Conservation (phyloP, 2,113 vertebrate species). For the Ceratotherium simum region DNA sequence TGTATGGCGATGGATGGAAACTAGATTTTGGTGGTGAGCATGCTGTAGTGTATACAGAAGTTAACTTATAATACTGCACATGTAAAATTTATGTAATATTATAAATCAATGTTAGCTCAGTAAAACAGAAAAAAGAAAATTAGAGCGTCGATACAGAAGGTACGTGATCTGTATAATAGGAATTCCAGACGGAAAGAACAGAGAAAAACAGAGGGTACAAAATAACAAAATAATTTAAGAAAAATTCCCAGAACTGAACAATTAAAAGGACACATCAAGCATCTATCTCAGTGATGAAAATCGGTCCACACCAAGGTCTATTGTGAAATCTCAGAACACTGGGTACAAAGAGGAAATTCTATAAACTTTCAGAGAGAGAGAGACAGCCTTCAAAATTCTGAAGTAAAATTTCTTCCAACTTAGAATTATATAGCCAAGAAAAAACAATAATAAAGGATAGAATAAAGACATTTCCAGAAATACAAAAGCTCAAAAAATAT, state of each 20-base stretch:
- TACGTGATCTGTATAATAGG: not conserved
- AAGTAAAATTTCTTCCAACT: not conserved
- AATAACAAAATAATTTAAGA: not conserved
- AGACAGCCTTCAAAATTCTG: not conserved
- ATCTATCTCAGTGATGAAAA: not conserved
- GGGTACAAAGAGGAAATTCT: not conserved
- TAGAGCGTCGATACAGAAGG: not conserved
- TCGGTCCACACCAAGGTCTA: not conserved
- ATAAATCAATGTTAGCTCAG: too few species aligned
- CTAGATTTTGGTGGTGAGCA: too few species aligned
- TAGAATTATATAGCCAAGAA: not conserved
- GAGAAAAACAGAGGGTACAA: not conserved
- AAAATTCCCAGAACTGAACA: not conserved
- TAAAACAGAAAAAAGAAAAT: not conserved
- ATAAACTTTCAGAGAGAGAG: not conserved
- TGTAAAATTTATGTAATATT: too few species aligned
- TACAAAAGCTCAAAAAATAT: not conserved
- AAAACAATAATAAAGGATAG: not conserved
- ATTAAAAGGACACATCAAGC: not conserved
- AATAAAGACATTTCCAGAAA: not conserved
- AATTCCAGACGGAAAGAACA: not conserved
- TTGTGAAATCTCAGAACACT: not conserved
- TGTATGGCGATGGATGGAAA: too few species aligned
- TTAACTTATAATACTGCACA: too few species aligned
- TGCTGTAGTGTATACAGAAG: too few species aligned